These are phyloP conservation scores for Sympetrum striolatum DNA, from an alignment of 2,888 invertebrate species.

Conservation along the genomic window DNA sequence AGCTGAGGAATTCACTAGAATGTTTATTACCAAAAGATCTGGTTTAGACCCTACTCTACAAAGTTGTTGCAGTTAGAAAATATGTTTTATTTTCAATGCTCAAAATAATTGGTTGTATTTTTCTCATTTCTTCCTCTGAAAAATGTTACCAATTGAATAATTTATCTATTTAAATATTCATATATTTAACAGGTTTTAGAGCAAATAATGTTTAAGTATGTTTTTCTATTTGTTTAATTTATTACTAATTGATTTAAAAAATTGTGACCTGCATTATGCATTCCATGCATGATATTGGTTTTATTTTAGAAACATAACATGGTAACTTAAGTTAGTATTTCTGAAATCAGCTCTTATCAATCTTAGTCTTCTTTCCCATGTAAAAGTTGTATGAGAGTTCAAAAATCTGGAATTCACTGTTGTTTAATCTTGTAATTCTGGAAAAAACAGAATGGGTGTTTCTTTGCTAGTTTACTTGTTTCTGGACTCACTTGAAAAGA, in stretches of 20 bases:
- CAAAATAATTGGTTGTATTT: not conserved
- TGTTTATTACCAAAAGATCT: conserved; percentile 89
- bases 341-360: too few relatives aligned
- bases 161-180: conserved; percentile 19
- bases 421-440: too few relatives aligned
- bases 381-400: not conserved
- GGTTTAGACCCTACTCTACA: conserved; percentile 87
- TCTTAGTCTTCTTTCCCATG: too few relatives aligned
- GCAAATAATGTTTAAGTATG: not conserved
- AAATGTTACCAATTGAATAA: not conserved
- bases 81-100: not conserved
- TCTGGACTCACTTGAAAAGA: too few relatives aligned
- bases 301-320: too few relatives aligned
- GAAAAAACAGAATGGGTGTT: too few relatives aligned
- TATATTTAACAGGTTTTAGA: not conserved
- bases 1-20: conserved; percentile 90
- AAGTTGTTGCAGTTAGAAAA: conserved; percentile 89
- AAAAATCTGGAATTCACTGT: too few relatives aligned
- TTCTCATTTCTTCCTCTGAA: not conserved
- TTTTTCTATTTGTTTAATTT: too few relatives aligned
- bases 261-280: too few relatives aligned
- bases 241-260: not conserved
- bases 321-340: too few relatives aligned
- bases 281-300: too few relatives aligned
- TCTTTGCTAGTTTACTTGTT: too few relatives aligned